Percentiles rank a stretch among this genome's conserved stretches.
Evolutionary conservation across 1,140 invertebrate species (phyloP).

Genomic region (roundworm (Caenorhabditis elegans)): DNA sequence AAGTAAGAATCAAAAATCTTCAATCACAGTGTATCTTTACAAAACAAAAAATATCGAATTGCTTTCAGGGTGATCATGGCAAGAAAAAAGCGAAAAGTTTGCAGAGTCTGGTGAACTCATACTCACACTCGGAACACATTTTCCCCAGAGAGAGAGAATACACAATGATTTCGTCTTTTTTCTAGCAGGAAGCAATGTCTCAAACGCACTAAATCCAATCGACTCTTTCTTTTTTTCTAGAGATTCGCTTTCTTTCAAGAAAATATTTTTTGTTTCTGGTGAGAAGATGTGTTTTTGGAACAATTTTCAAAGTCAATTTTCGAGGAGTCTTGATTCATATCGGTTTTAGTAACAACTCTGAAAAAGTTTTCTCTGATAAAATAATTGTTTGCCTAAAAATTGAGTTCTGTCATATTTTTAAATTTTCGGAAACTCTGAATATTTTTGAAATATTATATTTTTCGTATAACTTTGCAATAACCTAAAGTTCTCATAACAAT

Average conservation of each 20-base stretch:
- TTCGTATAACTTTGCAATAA: too few relatives aligned
- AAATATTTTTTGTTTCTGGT: too few relatives aligned
- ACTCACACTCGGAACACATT: background rate
- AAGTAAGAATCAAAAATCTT: background rate
- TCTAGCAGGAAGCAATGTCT: constrained; percentile 3
- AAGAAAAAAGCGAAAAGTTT: background rate
- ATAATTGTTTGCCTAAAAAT: too few relatives aligned
- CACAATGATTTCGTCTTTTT: background rate
- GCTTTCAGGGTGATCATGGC: background rate
- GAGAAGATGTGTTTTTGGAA: too few relatives aligned
- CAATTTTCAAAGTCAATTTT: too few relatives aligned
- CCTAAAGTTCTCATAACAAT: too few relatives aligned
- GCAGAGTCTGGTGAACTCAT: background rate
- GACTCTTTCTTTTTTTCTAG: background rate
- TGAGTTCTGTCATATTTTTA: too few relatives aligned
- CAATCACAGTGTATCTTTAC: background rate
- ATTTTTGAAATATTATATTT: too few relatives aligned
- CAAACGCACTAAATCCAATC: background rate
- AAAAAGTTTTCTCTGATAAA: too few relatives aligned
- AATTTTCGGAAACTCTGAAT: too few relatives aligned
- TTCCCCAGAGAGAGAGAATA: constrained; percentile 22
- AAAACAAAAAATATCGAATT: background rate
- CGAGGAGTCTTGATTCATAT: too few relatives aligned
- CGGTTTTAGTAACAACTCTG: too few relatives aligned
- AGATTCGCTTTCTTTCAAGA: background rate